Percentiles rank a stretch among this genome's conserved stretches.
Conservation (phyloP, 30 jellyfish, hydroid and myxozoan species). For the Cassiopea xamachana region DNA sequence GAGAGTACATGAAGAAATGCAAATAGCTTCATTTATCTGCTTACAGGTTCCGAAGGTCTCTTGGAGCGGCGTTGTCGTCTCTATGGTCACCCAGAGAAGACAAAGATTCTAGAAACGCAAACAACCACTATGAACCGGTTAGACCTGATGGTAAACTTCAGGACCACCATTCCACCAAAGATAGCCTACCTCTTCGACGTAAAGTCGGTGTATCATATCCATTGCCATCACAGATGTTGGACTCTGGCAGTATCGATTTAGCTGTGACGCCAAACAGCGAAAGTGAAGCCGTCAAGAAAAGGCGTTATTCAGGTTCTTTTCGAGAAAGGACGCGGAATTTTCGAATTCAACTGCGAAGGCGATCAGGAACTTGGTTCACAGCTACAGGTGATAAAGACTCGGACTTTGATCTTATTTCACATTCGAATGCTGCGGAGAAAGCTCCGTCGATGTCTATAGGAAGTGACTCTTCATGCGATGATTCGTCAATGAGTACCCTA, state of each 20-base stretch:
- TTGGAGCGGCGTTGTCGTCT: conserved; percentile 93
- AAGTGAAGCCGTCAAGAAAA: conserved; percentile 42
- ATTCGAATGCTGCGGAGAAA: conserved; percentile 2
- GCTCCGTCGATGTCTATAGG: conserved; percentile 29
- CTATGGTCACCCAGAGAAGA: conserved; percentile 90
- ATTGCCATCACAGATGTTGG: not conserved
- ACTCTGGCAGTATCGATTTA: not conserved
- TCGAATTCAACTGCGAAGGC: conserved; percentile 65
- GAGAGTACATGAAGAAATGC: too few relatives aligned
- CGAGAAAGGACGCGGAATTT: conserved; percentile 68
- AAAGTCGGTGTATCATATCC: conserved; percentile 74
- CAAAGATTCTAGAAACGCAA: conserved; percentile 35
- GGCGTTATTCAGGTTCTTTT: conserved; percentile 71
- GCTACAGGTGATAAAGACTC: conserved; percentile 47
- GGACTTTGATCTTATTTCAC: conserved; percentile 23
- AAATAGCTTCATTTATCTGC: not conserved
- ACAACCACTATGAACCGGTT: not conserved
- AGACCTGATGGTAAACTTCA: not conserved
- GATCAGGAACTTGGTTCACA: conserved; percentile 75
- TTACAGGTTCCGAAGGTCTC: conserved; percentile 86
- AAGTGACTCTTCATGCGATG: conserved; percentile 19
- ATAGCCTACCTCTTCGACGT: conserved; percentile 38
- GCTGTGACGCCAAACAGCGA: conserved; percentile 30
- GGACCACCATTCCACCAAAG: conserved; percentile 16
- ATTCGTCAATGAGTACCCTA: conserved; percentile 16